A percentile compares a stretch with the other conserved stretches of the same genome.
Evolutionary conservation across 2,797 vertebrate genomes (phyloP).

Genomic region (Myripristis jacobus): DNA sequence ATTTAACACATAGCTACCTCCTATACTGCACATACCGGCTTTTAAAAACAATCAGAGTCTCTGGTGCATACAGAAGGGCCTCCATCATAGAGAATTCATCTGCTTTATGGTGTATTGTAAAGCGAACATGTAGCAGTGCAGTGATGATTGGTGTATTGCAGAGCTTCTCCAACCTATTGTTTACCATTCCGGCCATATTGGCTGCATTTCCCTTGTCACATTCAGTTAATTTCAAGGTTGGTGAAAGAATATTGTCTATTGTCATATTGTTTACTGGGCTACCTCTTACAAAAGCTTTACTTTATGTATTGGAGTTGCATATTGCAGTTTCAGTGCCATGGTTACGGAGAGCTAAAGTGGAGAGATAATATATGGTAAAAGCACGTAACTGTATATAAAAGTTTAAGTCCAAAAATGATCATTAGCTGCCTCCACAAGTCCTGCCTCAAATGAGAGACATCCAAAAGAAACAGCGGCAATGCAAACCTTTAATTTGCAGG

Average conservation of each 20-base stretch:
- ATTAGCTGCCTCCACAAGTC: too few species aligned
- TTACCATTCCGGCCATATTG: not conserved
- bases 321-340: not conserved
- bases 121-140: constrained; percentile 9
- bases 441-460: too few species aligned
- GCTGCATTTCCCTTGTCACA: not conserved
- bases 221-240: constrained; percentile 40
- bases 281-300: too few species aligned
- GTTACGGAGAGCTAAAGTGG: not conserved
- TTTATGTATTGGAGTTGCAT: not conserved
- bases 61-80: constrained; percentile 19
- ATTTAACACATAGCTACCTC: constrained; percentile 34
- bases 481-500: too few species aligned
- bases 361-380: not conserved
- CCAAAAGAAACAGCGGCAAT: too few species aligned
- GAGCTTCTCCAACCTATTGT: not conserved
- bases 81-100: constrained; percentile 35
- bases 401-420: too few species aligned
- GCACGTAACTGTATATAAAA: too few species aligned
- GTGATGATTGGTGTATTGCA: constrained; percentile 14
- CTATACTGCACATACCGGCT: not conserved
- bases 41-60: constrained; percentile 27
- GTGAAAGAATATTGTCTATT: constrained; percentile 10
- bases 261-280: too few species aligned
- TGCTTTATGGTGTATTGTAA: constrained; percentile 11